phyloP scores from a whole-genome alignment of 1,140 invertebrate species.

The Coptotermes formosanus region DNA sequence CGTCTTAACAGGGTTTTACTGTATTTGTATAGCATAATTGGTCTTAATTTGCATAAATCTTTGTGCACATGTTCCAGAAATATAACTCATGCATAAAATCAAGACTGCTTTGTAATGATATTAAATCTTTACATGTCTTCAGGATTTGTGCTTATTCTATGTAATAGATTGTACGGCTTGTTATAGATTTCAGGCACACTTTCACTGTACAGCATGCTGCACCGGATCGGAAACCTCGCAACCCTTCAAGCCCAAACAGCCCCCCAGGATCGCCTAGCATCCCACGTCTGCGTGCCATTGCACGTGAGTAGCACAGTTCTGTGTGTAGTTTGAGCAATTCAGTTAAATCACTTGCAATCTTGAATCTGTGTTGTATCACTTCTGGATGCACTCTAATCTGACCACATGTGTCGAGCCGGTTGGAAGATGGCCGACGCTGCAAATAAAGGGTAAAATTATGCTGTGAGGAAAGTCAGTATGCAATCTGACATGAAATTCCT shows the following conservation, averaged over 20 bases:
- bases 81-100: too few relatives aligned
- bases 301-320: conserved; percentile 68
- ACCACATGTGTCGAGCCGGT: background rate
- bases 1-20: too few relatives aligned
- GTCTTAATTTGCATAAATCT: too few relatives aligned
- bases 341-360: background rate
- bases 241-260: conserved; percentile 64
- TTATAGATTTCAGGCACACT: conserved; percentile 85
- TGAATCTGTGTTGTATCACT: background rate
- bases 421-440: too few relatives aligned
- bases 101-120: too few relatives aligned
- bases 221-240: conserved; percentile 53
- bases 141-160: too few relatives aligned
- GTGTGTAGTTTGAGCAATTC: background rate
- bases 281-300: conserved; percentile 72
- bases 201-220: conserved; percentile 81
- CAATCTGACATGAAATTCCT: background rate
- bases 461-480: background rate
- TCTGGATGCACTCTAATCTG: background rate
- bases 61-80: too few relatives aligned
- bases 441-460: too few relatives aligned
- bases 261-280: conserved; percentile 85
- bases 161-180: conserved; percentile 22
- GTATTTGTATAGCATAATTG: too few relatives aligned
- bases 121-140: too few relatives aligned